Evolutionary conservation across 92 coral and sea anemone species (phyloP), one percentile per base, ranked within the genome.

Genomic region (Epizoanthus rinbou): DNA sequence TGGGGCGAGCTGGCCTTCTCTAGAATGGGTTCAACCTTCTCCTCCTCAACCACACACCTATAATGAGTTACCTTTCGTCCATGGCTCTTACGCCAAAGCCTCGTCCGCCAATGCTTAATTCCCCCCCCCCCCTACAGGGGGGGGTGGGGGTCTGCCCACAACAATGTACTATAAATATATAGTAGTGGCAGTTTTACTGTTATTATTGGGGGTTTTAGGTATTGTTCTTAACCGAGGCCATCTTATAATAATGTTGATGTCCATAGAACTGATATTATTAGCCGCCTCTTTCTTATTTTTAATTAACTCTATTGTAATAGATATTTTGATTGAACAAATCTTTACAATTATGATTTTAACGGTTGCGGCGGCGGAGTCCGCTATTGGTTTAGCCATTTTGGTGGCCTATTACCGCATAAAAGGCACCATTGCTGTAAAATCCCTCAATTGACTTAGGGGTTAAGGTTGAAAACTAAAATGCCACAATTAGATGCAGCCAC

Each of bases 351-450:
- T 91, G 92, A 79, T 90, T 79, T 86, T 91, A 76, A 89, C 93
- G 85, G 88, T 91, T 37, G 95, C 95, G 83, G 95, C 95, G 83
- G 95, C 95, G 83, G 95, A 91, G 86, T 91, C 95, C 64, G 89
- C 95, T 69, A 91, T 91, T 86, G 93, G 95, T 28, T 75, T 89
- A 87, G 95, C 95, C 71, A 88, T 91, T 82, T 80, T 91, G 87
- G 95, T 91, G 86, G 93, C 95, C 74, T 89, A 92, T 81, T 89
- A 92, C 84, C 88, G 95, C 69, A 86, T 92, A 83, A 90, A 87
- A 82, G 95, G 95, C 62, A 92, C 95, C 67, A 91, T 91, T 50
- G 88, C 89, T 84, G 84, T 89, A 62, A 89, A 89, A 87, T 91
- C 95, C 86, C 89, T 91, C 75, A 91, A 87, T 89, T 89, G 88